Evolutionary conservation across 1,140 invertebrate genomes (phyloP).

Genomic region (Meloidogyne chitwoodi): DNA sequence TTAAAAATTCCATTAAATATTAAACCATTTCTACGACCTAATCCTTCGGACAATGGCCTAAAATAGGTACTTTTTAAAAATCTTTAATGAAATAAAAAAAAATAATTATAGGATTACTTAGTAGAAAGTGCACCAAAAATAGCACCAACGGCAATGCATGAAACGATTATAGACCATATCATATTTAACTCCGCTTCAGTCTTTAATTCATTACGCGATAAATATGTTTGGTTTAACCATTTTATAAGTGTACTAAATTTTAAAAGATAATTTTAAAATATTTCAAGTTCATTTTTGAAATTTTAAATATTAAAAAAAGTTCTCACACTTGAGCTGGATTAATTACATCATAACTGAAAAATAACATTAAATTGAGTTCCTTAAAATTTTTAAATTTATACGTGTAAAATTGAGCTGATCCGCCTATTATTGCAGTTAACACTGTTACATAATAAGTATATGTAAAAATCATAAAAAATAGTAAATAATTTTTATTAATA

Average conservation of each 20-base stretch:
- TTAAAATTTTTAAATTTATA: not conserved
- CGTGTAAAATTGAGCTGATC: not conserved
- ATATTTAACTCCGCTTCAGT: constrained; percentile 43
- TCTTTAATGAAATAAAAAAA: not conserved
- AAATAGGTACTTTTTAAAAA: not conserved
- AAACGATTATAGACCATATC: constrained; percentile 61
- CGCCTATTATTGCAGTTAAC: not conserved
- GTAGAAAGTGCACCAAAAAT: constrained; percentile 61
- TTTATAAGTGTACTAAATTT: constrained; percentile 17
- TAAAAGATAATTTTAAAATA: not conserved
- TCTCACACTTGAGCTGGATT: constrained; percentile 52
- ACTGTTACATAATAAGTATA: not conserved
- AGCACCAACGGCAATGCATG: constrained; percentile 63
- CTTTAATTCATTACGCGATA: constrained; percentile 10
- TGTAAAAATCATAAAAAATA: not conserved
- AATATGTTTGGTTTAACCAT: constrained; percentile 55
- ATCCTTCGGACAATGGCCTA: constrained; percentile 41
- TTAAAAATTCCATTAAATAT: constrained; percentile 53
- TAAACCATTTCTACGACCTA: constrained; percentile 52
- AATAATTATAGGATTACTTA: too few species aligned
- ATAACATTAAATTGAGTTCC: not conserved
- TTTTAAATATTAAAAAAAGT: not conserved
- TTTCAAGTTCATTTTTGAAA: too few species aligned
- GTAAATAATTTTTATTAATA: too few species aligned
- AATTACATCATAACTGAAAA: constrained; percentile 54